phyloP scores from a whole-genome alignment of 2,113 vertebrate genomes.

The Trematomus loennbergii region DNA sequence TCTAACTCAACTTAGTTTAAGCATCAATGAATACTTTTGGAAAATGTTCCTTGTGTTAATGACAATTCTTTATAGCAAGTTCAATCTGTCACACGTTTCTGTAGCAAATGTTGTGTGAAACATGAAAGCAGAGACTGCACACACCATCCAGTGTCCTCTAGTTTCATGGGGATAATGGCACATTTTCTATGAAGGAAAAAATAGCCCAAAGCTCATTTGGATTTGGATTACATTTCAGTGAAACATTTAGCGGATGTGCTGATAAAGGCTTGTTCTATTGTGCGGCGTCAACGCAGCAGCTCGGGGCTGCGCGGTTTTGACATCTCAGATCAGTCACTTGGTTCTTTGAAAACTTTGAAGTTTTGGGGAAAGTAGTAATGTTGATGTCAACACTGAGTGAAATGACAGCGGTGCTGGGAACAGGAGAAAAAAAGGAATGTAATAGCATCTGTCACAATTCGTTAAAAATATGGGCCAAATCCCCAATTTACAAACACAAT shows the following conservation, averaged over 20 bases:
- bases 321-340: constrained; percentile 39
- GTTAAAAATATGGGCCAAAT: constrained; percentile 5
- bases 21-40: constrained; percentile 5
- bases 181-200: constrained; percentile 64
- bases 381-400: constrained; percentile 1
- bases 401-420: constrained; percentile 11
- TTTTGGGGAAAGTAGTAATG: background rate
- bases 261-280: constrained; percentile 62
- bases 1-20: constrained; percentile 31
- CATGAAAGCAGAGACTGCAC: constrained; percentile 56
- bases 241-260: constrained; percentile 61
- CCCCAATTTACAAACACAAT: background rate
- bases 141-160: constrained; percentile 40
- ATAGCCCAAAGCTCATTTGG: constrained; percentile 69
- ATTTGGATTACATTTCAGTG: constrained; percentile 74
- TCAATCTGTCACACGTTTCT: constrained; percentile 48
- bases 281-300: constrained; percentile 28
- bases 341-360: constrained; percentile 29
- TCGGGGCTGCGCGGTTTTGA: constrained; percentile 40
- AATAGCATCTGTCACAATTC: background rate
- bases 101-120: constrained; percentile 44
- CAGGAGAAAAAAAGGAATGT: background rate
- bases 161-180: constrained; percentile 65
- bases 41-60: constrained; percentile 29
- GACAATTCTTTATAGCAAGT: constrained; percentile 41